Conservation (phyloP, 2,888 invertebrate species). For the Chloromyia formosa region DNA sequence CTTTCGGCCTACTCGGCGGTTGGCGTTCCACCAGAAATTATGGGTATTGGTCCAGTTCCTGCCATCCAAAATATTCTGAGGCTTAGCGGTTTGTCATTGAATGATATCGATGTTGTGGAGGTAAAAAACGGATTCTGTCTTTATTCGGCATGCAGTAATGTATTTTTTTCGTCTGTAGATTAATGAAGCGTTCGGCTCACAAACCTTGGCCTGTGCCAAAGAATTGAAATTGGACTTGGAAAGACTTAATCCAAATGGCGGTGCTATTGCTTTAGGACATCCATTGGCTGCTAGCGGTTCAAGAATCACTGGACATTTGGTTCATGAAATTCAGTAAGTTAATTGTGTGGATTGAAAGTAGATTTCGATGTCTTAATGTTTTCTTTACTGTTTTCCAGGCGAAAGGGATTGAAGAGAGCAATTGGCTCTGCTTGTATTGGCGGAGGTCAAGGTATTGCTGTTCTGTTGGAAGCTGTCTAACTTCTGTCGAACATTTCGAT, state of each 20-base stretch:
- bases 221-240: slow-evolving; percentile 85
- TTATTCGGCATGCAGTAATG: slow-evolving; percentile 18
- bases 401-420: slow-evolving; percentile 83
- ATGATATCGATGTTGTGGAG: slow-evolving; percentile 93
- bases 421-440: slow-evolving; percentile 98
- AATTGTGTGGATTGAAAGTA: slow-evolving; percentile 27
- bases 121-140: slow-evolving; percentile 64
- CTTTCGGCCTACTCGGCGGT: slow-evolving; percentile 91
- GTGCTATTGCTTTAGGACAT: slow-evolving; percentile 97
- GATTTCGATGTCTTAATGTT: slow-evolving; percentile 50
- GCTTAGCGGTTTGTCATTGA: slow-evolving; percentile 77
- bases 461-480: slow-evolving; percentile 82
- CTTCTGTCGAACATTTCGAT: slow-evolving; percentile 13
- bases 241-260: slow-evolving; percentile 94
- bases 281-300: slow-evolving; percentile 95
- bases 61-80: slow-evolving; percentile 89
- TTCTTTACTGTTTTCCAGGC: slow-evolving; percentile 68
- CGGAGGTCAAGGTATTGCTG: slow-evolving; percentile 97
- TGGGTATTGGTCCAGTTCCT: slow-evolving; percentile 97
- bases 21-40: slow-evolving; percentile 96
- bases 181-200: slow-evolving; percentile 98
- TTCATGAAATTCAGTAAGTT: slow-evolving; percentile 86
- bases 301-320: slow-evolving; percentile 89
- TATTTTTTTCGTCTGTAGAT: slow-evolving; percentile 69
- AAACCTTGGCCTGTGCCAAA: slow-evolving; percentile 90